Evolutionary conservation across 2,888 invertebrate genomes (phyloP).

Genomic region (Adelognathus sp.): DNA sequence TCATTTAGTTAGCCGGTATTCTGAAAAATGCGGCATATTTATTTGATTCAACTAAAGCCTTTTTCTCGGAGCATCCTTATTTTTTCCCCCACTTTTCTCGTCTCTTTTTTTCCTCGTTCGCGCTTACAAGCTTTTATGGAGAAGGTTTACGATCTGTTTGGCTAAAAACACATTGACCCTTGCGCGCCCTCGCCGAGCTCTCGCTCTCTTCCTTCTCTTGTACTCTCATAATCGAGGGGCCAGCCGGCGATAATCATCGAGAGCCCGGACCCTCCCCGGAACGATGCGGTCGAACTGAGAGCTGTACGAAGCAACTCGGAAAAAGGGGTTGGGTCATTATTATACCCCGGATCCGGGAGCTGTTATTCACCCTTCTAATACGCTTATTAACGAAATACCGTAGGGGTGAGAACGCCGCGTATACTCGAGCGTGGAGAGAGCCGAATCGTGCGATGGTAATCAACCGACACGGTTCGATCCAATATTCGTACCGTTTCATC

Average conservation of each 20-base stretch:
- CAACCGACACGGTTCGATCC: background rate
- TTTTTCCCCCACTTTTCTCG: background rate
- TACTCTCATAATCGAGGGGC: constrained; percentile 75
- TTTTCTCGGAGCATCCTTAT: background rate
- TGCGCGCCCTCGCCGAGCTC: background rate
- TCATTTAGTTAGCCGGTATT: too few species aligned
- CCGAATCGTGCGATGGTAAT: background rate
- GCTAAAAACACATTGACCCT: background rate
- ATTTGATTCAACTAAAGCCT: too few species aligned
- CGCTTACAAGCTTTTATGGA: constrained; percentile 5
- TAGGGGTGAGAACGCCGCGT: background rate
- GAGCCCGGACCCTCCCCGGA: constrained; percentile 76
- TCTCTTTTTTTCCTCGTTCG: background rate
- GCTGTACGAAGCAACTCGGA: constrained; percentile 11
- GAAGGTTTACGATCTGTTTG: background rate
- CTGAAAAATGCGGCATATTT: too few species aligned
- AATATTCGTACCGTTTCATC: background rate
- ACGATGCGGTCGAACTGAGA: constrained; percentile 52
- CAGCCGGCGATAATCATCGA: constrained; percentile 77
- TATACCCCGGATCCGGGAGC: constrained; percentile 34
- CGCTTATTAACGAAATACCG: background rate
- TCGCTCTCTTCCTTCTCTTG: constrained; percentile 54
- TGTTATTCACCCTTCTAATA: constrained; percentile 21
- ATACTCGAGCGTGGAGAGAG: background rate
- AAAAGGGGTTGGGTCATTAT: background rate